phyloP scores from a whole-genome alignment of 2,113 vertebrate species.

The Apodemus speciosus region DNA sequence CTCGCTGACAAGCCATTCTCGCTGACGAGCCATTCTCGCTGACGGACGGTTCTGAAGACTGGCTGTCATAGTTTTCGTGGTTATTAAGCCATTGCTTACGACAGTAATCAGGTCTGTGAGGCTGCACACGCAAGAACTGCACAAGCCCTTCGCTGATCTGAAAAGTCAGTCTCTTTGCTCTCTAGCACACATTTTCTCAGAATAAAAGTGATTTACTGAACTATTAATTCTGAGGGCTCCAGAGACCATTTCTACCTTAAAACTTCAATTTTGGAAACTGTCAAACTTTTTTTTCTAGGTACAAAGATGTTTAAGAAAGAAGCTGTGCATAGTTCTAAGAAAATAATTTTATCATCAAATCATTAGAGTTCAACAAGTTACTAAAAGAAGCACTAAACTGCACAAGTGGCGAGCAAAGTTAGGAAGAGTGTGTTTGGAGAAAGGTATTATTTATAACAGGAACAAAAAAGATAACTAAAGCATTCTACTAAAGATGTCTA shows the following conservation, averaged over 20 bases:
- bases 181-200: background rate
- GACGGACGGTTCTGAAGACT: background rate
- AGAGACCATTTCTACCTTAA: background rate
- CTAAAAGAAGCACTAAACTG: constrained; percentile 1
- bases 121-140: background rate
- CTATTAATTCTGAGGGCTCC: background rate
- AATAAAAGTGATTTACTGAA: background rate
- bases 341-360: constrained; percentile 4
- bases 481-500: background rate
- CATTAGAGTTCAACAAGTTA: background rate
- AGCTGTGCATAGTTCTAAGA: background rate
- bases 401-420: background rate
- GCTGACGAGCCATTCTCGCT: background rate
- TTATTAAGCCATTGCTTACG: background rate
- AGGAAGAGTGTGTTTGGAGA: constrained; percentile 19
- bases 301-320: background rate
- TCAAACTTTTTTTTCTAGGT: background rate
- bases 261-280: constrained; percentile 9
- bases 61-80: background rate
- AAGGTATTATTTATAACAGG: background rate
- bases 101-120: background rate
- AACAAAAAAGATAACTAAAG: constrained; percentile 24
- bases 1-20: background rate
- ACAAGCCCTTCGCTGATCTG: background rate
- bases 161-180: background rate